phyloP scores from a whole-genome alignment of 2,888 invertebrate species.

The Drosophila anceps region DNA sequence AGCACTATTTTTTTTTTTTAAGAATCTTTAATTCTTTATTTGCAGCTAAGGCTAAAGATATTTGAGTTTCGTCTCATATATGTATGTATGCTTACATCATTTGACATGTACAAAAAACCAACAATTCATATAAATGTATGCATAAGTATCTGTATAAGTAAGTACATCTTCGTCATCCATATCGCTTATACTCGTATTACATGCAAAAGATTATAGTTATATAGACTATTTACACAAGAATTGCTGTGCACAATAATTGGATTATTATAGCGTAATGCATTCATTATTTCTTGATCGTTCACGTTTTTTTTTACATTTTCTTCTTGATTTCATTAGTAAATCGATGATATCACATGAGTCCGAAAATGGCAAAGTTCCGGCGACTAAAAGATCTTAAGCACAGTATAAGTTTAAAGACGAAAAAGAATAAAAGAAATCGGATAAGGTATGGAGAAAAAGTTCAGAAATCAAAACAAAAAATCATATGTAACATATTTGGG shows the following conservation, averaged over 20 bases:
- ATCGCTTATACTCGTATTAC: slow-evolving; percentile 69
- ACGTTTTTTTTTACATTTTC: slow-evolving; percentile 67
- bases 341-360: slow-evolving; percentile 84
- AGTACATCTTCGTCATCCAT: slow-evolving; percentile 59
- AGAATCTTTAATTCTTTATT: slow-evolving; percentile 85
- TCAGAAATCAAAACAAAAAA: slow-evolving; percentile 21
- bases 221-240: slow-evolving; percentile 74
- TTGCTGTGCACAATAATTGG: slow-evolving; percentile 58
- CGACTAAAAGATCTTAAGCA: slow-evolving; percentile 81
- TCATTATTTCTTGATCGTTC: slow-evolving; percentile 16
- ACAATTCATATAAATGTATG: slow-evolving; percentile 47
- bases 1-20: slow-evolving; percentile 57
- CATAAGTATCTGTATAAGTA: slow-evolving; percentile 48
- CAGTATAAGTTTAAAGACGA: slow-evolving; percentile 33
- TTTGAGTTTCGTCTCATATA: slow-evolving; percentile 68
- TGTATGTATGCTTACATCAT: slow-evolving; percentile 55
- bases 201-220: slow-evolving; percentile 67
- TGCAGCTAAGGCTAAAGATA: slow-evolving; percentile 83
- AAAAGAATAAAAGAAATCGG: slow-evolving; percentile 21
- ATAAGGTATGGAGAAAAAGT: slow-evolving; percentile 27
- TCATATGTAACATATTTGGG: slow-evolving; percentile 19
- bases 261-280: slow-evolving; percentile 57
- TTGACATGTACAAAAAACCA: slow-evolving; percentile 54
- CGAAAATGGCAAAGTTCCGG: slow-evolving; percentile 84
- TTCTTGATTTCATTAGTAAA: slow-evolving; percentile 69